Evolutionary conservation across 2,113 vertebrate species (phyloP).

Genomic region (Cheilinus undulatus): DNA sequence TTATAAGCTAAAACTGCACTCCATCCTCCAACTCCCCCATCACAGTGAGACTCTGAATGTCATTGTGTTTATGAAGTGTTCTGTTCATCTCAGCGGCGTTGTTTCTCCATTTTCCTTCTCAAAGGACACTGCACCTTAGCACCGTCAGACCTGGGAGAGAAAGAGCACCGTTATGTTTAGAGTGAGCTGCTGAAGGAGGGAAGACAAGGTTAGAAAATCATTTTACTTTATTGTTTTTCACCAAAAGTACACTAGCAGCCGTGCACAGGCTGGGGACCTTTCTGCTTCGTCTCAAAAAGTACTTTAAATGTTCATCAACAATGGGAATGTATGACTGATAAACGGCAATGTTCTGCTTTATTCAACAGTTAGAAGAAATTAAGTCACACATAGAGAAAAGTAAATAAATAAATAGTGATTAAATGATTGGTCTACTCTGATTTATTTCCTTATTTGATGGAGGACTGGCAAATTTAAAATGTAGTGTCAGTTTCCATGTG

Average conservation of each 20-base stretch:
- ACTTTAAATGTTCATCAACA: conserved; percentile 1
- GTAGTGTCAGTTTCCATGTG: too few species aligned
- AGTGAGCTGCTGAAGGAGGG: background rate
- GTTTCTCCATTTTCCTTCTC: background rate
- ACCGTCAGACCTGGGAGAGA: conserved; percentile 2
- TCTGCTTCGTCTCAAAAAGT: background rate
- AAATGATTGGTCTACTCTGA: background rate
- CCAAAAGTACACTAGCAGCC: conserved; percentile 19
- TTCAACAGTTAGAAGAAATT: background rate
- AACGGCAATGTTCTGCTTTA: conserved; percentile 5
- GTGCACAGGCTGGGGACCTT: background rate
- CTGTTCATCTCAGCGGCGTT: background rate
- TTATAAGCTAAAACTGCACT: conserved; percentile 36
- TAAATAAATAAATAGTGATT: conserved; percentile 7
- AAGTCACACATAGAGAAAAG: conserved; percentile 9
- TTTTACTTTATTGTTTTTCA: background rate
- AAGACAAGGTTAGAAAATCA: background rate
- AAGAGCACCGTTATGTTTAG: conserved; percentile 7
- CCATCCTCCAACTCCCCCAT: conserved; percentile 10
- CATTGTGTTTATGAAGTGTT: conserved; percentile 15
- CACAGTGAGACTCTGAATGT: conserved; percentile 31
- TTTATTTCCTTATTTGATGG: background rate
- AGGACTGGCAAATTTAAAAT: too few species aligned
- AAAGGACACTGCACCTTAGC: conserved; percentile 29
- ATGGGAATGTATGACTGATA: conserved; percentile 1